Base-by-base conservation (phyloP, 2,888 invertebrate species). In the Tillus elongatus region DNA sequence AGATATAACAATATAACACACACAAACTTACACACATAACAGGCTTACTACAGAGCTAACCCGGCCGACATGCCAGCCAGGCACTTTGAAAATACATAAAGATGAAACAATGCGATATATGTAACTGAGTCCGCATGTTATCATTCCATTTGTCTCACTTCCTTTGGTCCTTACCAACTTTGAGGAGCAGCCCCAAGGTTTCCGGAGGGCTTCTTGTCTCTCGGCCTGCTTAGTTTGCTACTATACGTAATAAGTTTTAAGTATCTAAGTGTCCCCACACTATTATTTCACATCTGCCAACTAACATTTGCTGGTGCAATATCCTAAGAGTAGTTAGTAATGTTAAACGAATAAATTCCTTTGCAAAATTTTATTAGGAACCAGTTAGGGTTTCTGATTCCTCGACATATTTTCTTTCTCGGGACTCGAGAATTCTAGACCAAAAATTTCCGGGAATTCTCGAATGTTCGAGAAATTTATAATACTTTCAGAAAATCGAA, bases 31-130 rank as follows among this genome's bases (percentile, higher is more conserved):
- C n/a, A n/a, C n/a, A n/a, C n/a, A n/a, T n/a, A n/a, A n/a, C n/a
- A n/a, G n/a, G n/a, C n/a, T n/a, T n/a, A n/a, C n/a, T n/a, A n/a
- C n/a, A n/a, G n/a, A n/a, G n/a, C n/a, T n/a, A n/a, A n/a, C n/a
- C n/a, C n/a, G n/a, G n/a, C n/a, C n/a, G n/a, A n/a, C n/a, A n/a
- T n/a, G n/a, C 6, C 6, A 19, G 24, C 24, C 24, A 6, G 24
- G 48, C 50, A 53, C 46, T 56, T 58, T 52, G 54, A 58, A 61
- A 61, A 61, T 57, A 58, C 59, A 59, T 60, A 60, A 59, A 61
- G 61, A 63, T 61, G 56, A 59, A 59, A 61, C 58, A 58, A 56
- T 53, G 57, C 57, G 59, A 62, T 61, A 60, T 55, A 54, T 29
- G 8, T 52, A 56, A 53, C 50, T 50, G 49, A 54, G 49, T 50